Conservation (phyloP, 1,140 invertebrate genomes). For the Caenorhabditis brenneri region DNA sequence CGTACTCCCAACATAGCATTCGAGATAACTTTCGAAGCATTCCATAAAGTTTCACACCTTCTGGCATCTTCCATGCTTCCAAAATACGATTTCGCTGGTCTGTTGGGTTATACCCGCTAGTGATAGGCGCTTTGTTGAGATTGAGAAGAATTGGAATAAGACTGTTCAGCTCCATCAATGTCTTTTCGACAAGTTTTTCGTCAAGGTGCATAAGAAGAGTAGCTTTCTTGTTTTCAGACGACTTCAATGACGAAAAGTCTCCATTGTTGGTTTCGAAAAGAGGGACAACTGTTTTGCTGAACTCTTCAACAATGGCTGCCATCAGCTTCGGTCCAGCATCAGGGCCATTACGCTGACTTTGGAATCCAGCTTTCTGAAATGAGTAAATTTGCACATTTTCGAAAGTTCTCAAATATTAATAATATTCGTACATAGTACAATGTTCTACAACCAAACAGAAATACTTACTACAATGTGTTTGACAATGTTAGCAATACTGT, state of each 20-base stretch:
- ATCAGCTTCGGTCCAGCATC: constrained; percentile 4
- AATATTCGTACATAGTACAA: too few species aligned
- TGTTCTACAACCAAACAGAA: background rate
- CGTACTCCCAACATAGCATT: constrained; percentile 21
- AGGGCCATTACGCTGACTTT: background rate
- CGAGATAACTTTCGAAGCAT: constrained; percentile 6
- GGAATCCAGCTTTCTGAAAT: constrained; percentile 30
- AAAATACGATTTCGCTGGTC: background rate
- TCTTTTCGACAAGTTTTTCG: constrained; percentile 9
- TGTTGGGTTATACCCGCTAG: background rate
- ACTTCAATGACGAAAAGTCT: background rate
- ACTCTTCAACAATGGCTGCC: constrained; percentile 3
- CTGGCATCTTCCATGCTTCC: constrained; percentile 19
- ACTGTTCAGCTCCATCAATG: constrained; percentile 1
- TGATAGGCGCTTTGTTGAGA: background rate
- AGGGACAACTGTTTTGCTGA: background rate
- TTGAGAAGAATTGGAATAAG: background rate
- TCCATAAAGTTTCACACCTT: constrained; percentile 8
- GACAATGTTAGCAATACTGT: constrained; percentile 31
- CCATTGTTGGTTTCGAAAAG: background rate
- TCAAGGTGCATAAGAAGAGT: background rate
- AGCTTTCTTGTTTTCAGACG: background rate
- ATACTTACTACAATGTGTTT: constrained; percentile 41
- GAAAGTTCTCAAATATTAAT: too few species aligned
- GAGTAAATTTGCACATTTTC: background rate